These are phyloP conservation scores for Jacana jacana DNA, from an alignment of 2,113 vertebrate species.

Conservation along the genomic window DNA sequence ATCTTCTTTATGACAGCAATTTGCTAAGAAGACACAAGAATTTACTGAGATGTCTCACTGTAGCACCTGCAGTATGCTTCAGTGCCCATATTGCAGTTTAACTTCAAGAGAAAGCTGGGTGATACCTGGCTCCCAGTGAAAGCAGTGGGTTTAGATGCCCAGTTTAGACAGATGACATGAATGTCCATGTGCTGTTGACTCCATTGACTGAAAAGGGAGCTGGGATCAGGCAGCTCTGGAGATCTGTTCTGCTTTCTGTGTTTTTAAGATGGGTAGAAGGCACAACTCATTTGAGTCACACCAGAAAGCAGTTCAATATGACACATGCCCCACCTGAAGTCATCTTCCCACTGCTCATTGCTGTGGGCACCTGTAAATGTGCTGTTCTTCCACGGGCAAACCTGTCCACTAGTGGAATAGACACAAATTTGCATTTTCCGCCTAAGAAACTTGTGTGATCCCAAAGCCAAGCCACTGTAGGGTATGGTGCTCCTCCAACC, in stretches of 20 bases:
- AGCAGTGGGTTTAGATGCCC: neutral
- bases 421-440: neutral
- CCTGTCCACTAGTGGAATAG: neutral
- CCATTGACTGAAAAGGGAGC: neutral
- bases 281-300: neutral
- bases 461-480: neutral
- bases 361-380: neutral
- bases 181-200: neutral
- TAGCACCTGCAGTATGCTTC: neutral
- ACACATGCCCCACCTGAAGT: neutral
- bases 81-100: neutral
- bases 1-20: neutral
- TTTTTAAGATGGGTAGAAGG: neutral
- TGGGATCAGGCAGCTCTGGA: neutral
- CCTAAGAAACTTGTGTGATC: neutral
- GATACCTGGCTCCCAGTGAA: neutral
- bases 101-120: neutral
- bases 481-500: neutral
- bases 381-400: neutral
- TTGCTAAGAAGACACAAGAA: neutral
- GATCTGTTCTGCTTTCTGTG: neutral
- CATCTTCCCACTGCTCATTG: neutral
- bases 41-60: neutral
- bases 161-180: neutral
- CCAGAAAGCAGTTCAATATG: neutral